A percentile compares a stretch with the other conserved stretches of the same genome.
phyloP scores from a whole-genome alignment of 2,113 vertebrate species.

The Psophia crepitans region DNA sequence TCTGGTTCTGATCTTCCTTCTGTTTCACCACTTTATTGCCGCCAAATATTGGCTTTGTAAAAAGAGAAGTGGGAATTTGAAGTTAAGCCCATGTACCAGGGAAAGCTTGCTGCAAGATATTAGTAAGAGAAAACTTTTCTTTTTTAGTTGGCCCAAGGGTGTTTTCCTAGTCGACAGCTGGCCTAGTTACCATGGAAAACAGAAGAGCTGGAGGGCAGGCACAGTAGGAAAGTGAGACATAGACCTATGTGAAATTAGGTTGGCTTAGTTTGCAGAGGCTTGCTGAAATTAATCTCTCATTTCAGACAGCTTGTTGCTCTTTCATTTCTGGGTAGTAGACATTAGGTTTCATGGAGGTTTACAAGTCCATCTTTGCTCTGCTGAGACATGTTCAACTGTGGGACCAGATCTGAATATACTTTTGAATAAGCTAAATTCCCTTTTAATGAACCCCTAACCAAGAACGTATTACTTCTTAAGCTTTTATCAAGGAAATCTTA shows the following conservation, averaged over 20 bases:
- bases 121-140: background rate
- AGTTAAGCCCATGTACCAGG: background rate
- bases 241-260: background rate
- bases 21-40: background rate
- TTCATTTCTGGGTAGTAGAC: background rate
- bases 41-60: conserved; percentile 7
- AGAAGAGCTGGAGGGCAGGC: conserved; percentile 26
- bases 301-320: background rate
- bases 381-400: background rate
- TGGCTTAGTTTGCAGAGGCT: background rate
- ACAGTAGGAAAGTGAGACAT: background rate
- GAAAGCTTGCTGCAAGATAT: background rate
- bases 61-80: background rate
- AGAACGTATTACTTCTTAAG: background rate
- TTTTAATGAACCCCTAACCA: background rate
- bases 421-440: background rate
- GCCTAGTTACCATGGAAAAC: conserved; percentile 47
- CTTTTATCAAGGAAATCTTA: background rate
- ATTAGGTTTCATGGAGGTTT: background rate
- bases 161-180: conserved; percentile 6
- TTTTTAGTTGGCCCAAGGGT: conserved; percentile 3
- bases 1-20: background rate
- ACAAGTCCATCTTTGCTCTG: background rate
- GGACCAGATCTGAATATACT: background rate
- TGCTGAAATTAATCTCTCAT: background rate